These are phyloP conservation scores for Phoebastria nigripes DNA, from an alignment of 2,797 vertebrate species.

Conservation along the genomic window DNA sequence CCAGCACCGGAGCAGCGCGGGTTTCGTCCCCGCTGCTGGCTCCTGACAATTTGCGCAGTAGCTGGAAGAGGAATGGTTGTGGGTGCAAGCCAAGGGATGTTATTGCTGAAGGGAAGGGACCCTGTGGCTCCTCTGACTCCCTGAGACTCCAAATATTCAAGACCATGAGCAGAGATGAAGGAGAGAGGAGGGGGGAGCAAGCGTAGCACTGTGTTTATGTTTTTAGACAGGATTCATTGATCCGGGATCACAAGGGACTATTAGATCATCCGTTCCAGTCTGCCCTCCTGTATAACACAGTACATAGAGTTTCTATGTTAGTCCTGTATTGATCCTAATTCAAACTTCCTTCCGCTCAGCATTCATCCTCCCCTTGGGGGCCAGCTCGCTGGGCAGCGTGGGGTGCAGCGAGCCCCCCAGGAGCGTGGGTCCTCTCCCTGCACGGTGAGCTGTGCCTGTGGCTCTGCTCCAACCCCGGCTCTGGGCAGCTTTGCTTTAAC, in stretches of 20 bases:
- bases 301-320: slow-evolving; percentile 37
- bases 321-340: slow-evolving; percentile 37
- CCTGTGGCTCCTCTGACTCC: background rate
- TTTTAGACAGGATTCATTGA: slow-evolving; percentile 62
- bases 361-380: background rate
- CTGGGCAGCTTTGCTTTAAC: background rate
- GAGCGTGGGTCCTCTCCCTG: background rate
- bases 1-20: background rate
- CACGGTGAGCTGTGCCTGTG: background rate
- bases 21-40: background rate
- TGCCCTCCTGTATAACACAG: slow-evolving; percentile 37
- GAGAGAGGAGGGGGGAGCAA: background rate
- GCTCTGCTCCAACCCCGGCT: background rate
- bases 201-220: slow-evolving; percentile 17
- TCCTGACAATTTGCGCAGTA: background rate
- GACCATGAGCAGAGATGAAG: background rate
- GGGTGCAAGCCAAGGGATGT: background rate
- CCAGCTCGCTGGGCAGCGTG: background rate
- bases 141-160: background rate
- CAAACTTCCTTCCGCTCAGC: slow-evolving; percentile 2
- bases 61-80: background rate
- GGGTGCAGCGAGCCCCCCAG: background rate
- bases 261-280: slow-evolving; percentile 46
- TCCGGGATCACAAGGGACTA: slow-evolving; percentile 36
- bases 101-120: background rate